A percentile compares a stretch with the other conserved stretches of the same genome.
Evolutionary conservation across 2,888 invertebrate species (phyloP).

Genomic region (Antitype chi): DNA sequence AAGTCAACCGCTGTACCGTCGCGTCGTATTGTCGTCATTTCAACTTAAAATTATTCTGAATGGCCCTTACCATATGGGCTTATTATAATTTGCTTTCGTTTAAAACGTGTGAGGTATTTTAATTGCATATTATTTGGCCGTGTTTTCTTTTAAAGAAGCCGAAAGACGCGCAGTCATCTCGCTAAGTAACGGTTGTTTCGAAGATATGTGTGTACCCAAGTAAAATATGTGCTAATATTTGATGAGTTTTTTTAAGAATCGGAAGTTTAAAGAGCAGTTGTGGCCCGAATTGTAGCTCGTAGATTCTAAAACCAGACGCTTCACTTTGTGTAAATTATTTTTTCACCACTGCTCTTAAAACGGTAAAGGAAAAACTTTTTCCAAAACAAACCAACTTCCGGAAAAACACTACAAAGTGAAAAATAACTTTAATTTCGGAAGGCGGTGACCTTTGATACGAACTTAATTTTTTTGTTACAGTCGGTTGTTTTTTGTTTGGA

Average conservation of each 20-base stretch:
- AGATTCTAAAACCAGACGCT: no score
- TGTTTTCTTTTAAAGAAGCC: constrained; percentile 25
- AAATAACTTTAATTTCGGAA: no score
- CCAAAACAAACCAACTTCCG: no score
- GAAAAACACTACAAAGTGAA: no score
- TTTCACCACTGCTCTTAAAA: no score
- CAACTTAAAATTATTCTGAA: neutral
- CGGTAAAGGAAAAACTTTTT: no score
- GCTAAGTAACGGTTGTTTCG: constrained; percentile 35
- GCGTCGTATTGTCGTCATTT: neutral
- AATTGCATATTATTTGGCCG: constrained; percentile 51
- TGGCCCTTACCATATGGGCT: constrained; percentile 3
- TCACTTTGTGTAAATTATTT: no score
- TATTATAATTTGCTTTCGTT: constrained; percentile 31
- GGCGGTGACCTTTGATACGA: no score
- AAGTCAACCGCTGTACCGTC: neutral
- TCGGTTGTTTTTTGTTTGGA: no score
- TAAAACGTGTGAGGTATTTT: constrained; percentile 35
- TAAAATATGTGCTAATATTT: constrained; percentile 18
- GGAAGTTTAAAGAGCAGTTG: neutral
- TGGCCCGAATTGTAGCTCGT: no score
- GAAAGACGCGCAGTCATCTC: constrained; percentile 19
- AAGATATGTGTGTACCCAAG: neutral
- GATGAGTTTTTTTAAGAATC: neutral
- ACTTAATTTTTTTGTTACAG: no score